Evolutionary conservation across 2,888 invertebrate genomes (phyloP), one percentile per base, ranked within the genome.

Genomic region (Apoda limacodes): DNA sequence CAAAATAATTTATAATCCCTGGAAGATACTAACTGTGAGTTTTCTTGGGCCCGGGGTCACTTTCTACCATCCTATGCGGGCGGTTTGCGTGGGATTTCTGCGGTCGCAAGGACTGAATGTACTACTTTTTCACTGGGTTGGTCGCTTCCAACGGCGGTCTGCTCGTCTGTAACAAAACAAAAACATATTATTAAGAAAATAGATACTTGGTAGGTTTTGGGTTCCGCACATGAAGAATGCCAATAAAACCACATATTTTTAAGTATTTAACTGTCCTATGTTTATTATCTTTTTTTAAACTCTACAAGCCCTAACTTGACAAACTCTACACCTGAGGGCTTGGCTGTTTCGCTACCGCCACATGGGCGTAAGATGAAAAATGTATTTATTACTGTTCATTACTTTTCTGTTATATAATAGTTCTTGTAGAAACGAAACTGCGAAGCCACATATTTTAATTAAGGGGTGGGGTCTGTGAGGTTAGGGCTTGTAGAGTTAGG

Each of bases 41-140:
- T 84, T 87, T 86, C 85, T 88, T 90, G 76, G 85, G 83, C 70
- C 85, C 85, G 81, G 86, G 85, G 84, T 90, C 91, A 90, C 89
- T 86, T 90, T 92, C 91, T 91, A 92, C 91, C 91, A 92, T 92
- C 89, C 91, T 92, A 92, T 83, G 84, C 82, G 76, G 82, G 82
- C 84, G 72, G 76, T 72, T 47, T 54, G 60, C 75, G 58, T 46
- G 50, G 54, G 60, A 67, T 68, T 57, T 51, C 67, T 58, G 63
- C 56, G 49, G 46, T 39, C 50, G 51, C 47, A 57, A 54, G 54
- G 60, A 57, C 50, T 51, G 37, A 36, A 39, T 40, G 43, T 41
- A 40, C 43, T n/a, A n/a, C n/a, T n/a, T n/a, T 35, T 40, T 71
- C 50, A 72, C 55, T 66, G 63, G 55, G 53, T 55, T 46, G 56